Evolutionary conservation across 2,113 vertebrate genomes (phyloP), one percentile per base, ranked within the genome.

Genomic region (Atherinomorus stipes): DNA sequence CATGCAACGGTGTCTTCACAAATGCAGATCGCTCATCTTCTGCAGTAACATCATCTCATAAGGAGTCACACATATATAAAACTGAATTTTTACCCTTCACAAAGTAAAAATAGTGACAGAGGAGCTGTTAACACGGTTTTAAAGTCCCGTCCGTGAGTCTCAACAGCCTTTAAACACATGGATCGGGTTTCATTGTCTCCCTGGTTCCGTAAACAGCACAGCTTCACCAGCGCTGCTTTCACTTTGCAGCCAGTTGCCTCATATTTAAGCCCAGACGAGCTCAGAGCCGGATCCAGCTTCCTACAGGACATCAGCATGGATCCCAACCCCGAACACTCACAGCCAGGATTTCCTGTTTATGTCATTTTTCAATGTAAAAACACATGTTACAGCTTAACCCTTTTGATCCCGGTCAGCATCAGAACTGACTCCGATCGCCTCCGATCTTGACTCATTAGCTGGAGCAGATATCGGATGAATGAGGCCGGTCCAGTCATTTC

Each of bases 161-260:
- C 1, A 11, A 6, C 28, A 62, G 12, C 23, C 58, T 71, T 71
- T 62, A 34, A 72, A 45, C 25, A 54, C 28, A 50, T 50, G 44
- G 31, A 58, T 38, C 28, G 56, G 38, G 12, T 19, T 1, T 40
- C 16, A 50, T 49, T 49, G 31, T 49, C 44, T 58, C 52, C 0
- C 0, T 50, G 19, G 31, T 58, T n/a, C 21, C 13, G 34, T 61
- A 62, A 60, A 22, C 37, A n/a, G 15, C 21, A 45, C 26, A 62
- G n/a, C 28, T 1, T 9, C 45, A 63, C 19, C 28, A 51, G 15
- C 1, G 15, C 5, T 45, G 4, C 60, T 28, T 11, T 47, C 28
- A 8, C 4, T 62, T 63, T 11, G 0, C 15, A 52, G 45, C 13
- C 21, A 38, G 16, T 16, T 23, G 25, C 37, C 37, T 44, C 21